phyloP scores from a whole-genome alignment of 1,140 invertebrate species.

The Latrodectus geometricus region DNA sequence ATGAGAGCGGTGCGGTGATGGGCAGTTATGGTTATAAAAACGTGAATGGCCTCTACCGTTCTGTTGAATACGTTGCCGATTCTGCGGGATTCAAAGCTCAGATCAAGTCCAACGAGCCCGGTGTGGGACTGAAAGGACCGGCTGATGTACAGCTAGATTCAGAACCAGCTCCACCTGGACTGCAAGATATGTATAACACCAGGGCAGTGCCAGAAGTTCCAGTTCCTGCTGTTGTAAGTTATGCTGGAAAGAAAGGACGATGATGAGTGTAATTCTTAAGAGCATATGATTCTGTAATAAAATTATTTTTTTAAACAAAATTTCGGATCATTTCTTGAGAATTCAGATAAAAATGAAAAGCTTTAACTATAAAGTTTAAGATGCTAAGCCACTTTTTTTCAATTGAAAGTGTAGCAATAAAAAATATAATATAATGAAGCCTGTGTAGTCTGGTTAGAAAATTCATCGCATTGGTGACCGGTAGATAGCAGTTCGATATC shows the following conservation, averaged over 20 bases:
- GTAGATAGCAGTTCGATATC: too few relatives aligned
- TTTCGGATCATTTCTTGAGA: too few relatives aligned
- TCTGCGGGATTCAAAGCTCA: slow-evolving; percentile 61
- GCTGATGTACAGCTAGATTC: slow-evolving; percentile 20
- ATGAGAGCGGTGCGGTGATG: slow-evolving; percentile 54
- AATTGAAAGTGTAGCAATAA: too few relatives aligned
- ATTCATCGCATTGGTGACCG: too few relatives aligned
- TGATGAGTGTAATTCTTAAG: not conserved
- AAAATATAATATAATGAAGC: too few relatives aligned
- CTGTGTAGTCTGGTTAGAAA: too few relatives aligned
- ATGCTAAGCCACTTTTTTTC: too few relatives aligned
- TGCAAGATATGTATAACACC: not conserved
- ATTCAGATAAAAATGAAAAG: too few relatives aligned
- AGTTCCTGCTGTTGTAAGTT: not conserved
- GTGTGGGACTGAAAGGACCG: slow-evolving; percentile 40
- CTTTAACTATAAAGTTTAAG: too few relatives aligned
- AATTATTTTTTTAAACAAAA: too few relatives aligned
- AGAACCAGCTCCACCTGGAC: slow-evolving; percentile 3
- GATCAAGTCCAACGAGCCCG: slow-evolving; percentile 64
- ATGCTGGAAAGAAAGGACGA: slow-evolving; percentile 14
- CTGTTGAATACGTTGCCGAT: slow-evolving; percentile 63
- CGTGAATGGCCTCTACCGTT: slow-evolving; percentile 55
- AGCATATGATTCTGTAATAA: too few relatives aligned
- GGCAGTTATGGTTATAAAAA: slow-evolving; percentile 62
- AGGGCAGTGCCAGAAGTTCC: not conserved